Conservation (phyloP, 2,888 invertebrate genomes). For the Hyposoter dolosus region DNA sequence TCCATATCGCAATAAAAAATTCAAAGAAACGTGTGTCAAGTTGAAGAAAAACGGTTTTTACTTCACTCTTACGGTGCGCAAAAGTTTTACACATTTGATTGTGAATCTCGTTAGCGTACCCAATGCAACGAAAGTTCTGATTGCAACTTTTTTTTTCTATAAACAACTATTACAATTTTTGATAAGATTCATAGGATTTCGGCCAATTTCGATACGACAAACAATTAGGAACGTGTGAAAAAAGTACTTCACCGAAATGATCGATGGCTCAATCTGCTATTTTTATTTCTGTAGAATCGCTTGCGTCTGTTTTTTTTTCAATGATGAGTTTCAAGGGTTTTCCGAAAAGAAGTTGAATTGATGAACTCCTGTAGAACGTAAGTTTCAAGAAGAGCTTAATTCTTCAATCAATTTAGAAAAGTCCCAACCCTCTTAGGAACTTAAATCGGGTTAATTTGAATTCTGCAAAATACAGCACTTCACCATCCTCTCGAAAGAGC, state of each 20-base stretch:
- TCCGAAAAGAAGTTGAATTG: background rate
- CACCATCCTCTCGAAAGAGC: background rate
- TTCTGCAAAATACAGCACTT: constrained; percentile 20
- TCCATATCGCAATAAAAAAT: constrained; percentile 1
- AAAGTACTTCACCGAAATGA: too few relatives aligned
- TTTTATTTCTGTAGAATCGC: background rate
- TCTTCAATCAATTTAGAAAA: background rate
- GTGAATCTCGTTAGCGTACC: too few relatives aligned
- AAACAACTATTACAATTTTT: too few relatives aligned
- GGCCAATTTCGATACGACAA: too few relatives aligned
- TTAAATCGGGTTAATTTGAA: background rate
- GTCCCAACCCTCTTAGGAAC: background rate
- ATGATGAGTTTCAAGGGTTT: background rate
- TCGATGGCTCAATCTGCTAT: too few relatives aligned
- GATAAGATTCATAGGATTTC: too few relatives aligned
- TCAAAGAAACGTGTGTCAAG: background rate
- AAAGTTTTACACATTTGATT: too few relatives aligned
- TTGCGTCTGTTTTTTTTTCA: background rate
- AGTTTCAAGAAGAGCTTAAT: background rate
- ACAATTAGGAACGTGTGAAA: too few relatives aligned
- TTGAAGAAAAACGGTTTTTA: background rate
- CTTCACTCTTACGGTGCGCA: too few relatives aligned
- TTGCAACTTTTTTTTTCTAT: too few relatives aligned
- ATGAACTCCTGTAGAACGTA: background rate
- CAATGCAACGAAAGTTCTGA: too few relatives aligned